phyloP scores from a whole-genome alignment of 2,113 vertebrate genomes.

The Nesogale talazaci region DNA sequence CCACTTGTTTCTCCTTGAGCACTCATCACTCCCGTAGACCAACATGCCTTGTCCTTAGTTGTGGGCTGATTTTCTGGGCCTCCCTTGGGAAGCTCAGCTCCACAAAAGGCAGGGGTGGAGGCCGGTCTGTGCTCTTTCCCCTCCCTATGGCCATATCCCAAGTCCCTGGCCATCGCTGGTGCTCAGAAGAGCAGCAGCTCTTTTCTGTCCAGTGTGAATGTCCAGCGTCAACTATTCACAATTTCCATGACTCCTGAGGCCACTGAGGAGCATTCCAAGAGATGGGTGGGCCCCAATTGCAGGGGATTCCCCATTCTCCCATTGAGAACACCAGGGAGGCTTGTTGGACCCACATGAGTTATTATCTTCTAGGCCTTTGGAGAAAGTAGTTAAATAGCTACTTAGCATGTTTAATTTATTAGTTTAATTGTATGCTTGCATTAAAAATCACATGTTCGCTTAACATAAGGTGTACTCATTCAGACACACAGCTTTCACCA shows the following conservation, averaged over 20 bases:
- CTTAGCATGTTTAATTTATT: constrained; percentile 24
- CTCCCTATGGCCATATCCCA: too few relatives aligned
- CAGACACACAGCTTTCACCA: neutral
- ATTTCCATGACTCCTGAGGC: accelerated
- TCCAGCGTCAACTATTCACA: neutral
- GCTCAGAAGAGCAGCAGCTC: neutral
- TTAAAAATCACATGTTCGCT: neutral
- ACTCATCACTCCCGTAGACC: too few relatives aligned
- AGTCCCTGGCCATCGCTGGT: neutral
- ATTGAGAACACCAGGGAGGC: neutral
- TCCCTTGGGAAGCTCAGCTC: neutral
- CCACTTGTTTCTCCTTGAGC: neutral
- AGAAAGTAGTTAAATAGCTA: constrained; percentile 11
- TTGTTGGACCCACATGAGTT: neutral
- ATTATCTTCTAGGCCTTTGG: neutral
- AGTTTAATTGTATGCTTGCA: neutral
- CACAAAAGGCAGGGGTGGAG: neutral
- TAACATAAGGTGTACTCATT: neutral
- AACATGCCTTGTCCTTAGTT: neutral
- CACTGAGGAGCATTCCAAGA: neutral
- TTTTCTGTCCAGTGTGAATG: neutral
- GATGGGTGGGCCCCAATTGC: neutral
- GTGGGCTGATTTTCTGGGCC: neutral
- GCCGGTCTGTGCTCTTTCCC: neutral
- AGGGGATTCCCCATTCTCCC: neutral